Evolutionary conservation across 2,113 vertebrate genomes (phyloP).

Genomic region (Naja naja): DNA sequence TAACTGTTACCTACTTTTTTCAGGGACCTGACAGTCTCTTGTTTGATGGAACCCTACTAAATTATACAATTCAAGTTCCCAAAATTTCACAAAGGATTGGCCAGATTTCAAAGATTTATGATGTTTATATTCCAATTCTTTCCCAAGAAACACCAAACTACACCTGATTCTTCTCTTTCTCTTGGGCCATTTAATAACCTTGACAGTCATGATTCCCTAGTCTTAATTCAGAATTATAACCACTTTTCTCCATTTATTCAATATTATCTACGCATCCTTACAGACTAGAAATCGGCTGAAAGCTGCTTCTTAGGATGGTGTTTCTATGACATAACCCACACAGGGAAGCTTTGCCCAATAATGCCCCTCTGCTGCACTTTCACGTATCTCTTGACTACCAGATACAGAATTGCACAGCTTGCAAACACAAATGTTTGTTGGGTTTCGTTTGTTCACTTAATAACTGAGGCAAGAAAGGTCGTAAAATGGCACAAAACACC

Average conservation of each 20-base stretch:
- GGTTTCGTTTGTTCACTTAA: no score
- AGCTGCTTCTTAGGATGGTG: neutral
- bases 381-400: neutral
- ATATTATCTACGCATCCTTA: neutral
- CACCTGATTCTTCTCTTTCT: neutral
- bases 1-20: neutral
- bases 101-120: neutral
- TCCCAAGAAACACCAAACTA: neutral
- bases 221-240: neutral
- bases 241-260: neutral
- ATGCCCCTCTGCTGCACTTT: neutral
- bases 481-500: no score
- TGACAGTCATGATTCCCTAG: neutral
- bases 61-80: neutral
- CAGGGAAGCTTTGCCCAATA: neutral
- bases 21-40: neutral
- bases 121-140: neutral
- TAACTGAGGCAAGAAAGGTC: no score
- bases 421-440: neutral
- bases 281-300: neutral
- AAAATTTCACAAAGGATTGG: neutral
- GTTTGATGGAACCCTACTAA: neutral
- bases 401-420: neutral
- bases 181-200: neutral
- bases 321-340: neutral